Percentiles rank a stretch among this genome's conserved stretches.
These are phyloP conservation scores for Sigmodon hispidus DNA, from an alignment of 2,113 vertebrate species.

Conservation along the genomic window DNA sequence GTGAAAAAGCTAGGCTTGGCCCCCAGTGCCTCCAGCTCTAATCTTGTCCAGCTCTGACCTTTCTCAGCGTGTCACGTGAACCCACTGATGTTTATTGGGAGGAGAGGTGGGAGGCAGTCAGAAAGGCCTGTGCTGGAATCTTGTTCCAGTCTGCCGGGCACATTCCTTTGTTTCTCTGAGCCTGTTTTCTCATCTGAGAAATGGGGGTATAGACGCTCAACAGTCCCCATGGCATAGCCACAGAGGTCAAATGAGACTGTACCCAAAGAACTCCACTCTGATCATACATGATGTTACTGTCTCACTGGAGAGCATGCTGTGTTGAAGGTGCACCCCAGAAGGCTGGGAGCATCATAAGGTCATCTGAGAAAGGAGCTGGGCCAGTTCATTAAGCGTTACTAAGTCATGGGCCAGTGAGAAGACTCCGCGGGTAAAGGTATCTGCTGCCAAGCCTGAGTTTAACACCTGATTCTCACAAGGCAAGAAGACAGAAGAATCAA, in stretches of 20 bases:
- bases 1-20: background rate
- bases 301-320: background rate
- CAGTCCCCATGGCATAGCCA: background rate
- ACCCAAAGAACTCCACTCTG: background rate
- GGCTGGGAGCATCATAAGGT: background rate
- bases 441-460: background rate
- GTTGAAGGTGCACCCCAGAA: background rate
- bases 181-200: background rate
- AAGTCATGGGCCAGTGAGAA: no score
- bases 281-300: background rate
- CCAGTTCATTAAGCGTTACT: background rate
- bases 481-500: background rate
- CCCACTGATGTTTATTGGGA: fast-evolving
- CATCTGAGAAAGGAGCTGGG: background rate
- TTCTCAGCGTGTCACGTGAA: background rate
- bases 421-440: background rate
- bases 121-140: background rate
- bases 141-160: background rate
- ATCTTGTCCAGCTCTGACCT: fast-evolving
- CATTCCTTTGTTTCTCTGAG: background rate
- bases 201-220: background rate
- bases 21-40: fast-evolving
- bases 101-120: background rate
- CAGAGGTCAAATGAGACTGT: background rate
- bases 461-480: no score